Base-by-base conservation (phyloP, 2,797 vertebrate species). In the Lerista edwardsae region DNA sequence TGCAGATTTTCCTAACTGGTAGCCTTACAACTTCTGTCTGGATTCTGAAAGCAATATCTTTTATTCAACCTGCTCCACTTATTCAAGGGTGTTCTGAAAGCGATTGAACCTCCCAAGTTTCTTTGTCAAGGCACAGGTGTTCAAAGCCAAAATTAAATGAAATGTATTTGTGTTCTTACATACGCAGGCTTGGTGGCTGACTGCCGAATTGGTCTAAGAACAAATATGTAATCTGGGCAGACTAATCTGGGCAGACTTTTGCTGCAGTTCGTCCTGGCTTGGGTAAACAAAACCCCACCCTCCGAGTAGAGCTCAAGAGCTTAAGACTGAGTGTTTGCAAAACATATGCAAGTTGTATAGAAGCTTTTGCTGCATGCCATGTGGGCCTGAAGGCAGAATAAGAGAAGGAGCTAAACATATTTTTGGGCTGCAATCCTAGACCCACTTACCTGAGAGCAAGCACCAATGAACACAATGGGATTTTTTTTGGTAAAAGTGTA, bases 1-100 rank as follows among this genome's bases (percentile, higher is more conserved):
- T 71, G 65, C 65, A 51, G 57, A 77, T 25, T 84, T 61, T 88
- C 86, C 82, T 71, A 25, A 44, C 2, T 27, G 71, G 1, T 57
- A 4, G 3, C 72, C 79, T 80, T 89, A 29, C 31, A 82, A 73
- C n/a, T 61, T 80, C 7, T 0, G 1, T 27, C 55, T 89, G 59
- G 80, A 25, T 79, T 15, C 65, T 62, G 51, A 68, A 67, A 41
- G 29, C 6, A 39, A 39, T 39, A 80, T 51, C n/a, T 76, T 81
- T 47, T 61, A 23, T 62, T 59, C 75, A 19, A 61, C 19, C 31
- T 19, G 51, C 25, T 76, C 23, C 19, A 59, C 12, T 69, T 21
- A 68, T 41, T 76, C 65, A 71, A 62, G 51, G 31, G 76, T 41
- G 41, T 51, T 76, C 57, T 51, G 39, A 4, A 47, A 61, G 6